These are phyloP conservation scores for Tamandua tetradactyla DNA, from an alignment of 2,797 vertebrate species.

Conservation along the genomic window DNA sequence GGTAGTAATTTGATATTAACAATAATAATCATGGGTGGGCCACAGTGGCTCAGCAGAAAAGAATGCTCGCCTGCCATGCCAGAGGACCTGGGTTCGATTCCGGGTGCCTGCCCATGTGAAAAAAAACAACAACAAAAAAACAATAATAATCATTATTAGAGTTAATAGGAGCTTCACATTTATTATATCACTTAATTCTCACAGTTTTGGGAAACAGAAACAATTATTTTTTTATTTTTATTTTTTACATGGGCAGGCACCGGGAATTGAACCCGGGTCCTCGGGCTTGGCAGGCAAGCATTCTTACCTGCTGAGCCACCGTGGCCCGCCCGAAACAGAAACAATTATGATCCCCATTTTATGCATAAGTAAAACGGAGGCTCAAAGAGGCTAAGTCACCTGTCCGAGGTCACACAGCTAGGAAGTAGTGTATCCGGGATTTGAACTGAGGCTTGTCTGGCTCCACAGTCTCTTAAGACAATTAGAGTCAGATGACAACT, in stretches of 20 bases:
- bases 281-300: too few relatives aligned
- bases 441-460: not conserved
- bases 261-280: too few relatives aligned
- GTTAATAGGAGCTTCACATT: conserved; percentile 22
- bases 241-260: too few relatives aligned
- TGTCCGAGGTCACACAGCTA: not conserved
- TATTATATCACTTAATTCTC: conserved; percentile 23
- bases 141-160: not conserved
- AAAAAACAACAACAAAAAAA: too few relatives aligned
- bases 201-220: conserved; percentile 38
- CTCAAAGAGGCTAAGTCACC: not conserved
- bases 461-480: conserved; percentile 1
- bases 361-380: conserved; percentile 35
- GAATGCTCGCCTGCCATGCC: too few relatives aligned
- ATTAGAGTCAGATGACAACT: not conserved
- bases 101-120: too few relatives aligned
- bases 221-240: too few relatives aligned
- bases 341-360: not conserved
- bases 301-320: too few relatives aligned
- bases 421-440: not conserved
- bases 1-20: not conserved
- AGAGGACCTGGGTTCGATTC: too few relatives aligned
- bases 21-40: too few relatives aligned
- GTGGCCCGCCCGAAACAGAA: too few relatives aligned
- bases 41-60: too few relatives aligned